Base-by-base conservation (phyloP, 53 echinoderm and acorn worm genomes). In the Arbacia lixula region DNA sequence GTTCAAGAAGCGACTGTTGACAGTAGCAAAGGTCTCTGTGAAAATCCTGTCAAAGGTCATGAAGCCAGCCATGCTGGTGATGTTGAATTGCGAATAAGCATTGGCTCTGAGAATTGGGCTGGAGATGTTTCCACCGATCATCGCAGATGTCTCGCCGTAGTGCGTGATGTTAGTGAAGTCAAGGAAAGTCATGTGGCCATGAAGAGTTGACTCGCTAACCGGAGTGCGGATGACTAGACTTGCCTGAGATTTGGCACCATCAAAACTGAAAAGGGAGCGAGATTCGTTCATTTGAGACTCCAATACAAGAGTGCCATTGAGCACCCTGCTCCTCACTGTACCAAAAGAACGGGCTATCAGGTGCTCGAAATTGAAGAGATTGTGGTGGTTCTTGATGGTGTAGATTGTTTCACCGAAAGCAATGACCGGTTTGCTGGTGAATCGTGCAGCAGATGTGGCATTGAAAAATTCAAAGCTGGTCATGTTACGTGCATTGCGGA, bases 181-280 rank as follows among this genome's bases (percentile, higher is more conserved):
- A 20, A 76, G 72, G 61, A 88, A 53, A 56, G 80, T 85, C 34
- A 85, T 36, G 53, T 92, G 41, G 5, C 36, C 66, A 42, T 61
- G 43, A 46, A 81, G 12, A 6, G 61, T 28, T 14, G 60, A 39
- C 27, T 22, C 39, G 55, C 36, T 38, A 3, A 76, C 24, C 21
- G 56, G 76, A 8, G 76, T 55, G 19, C 10, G 38, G 21, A 78
- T 19, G 12, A 14, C 43, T 26, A 83, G 1, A 8, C 11, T 36
- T 11, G 28, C 65, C 32, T 26, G 32, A 26, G 52, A 56, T 8
- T 64, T 61, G 36, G 74, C 72, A 53, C 39, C 19, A 20, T 88
- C 86, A 76, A 93, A 95, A 29, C 63, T 43, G 57, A 91, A 67
- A 32, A 95, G 39, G 25, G 88, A 53, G 25, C 73, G 84, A 80